Base-by-base conservation (phyloP, 53 echinoderm and acorn worm genomes). In the Luidia sarsii region DNA sequence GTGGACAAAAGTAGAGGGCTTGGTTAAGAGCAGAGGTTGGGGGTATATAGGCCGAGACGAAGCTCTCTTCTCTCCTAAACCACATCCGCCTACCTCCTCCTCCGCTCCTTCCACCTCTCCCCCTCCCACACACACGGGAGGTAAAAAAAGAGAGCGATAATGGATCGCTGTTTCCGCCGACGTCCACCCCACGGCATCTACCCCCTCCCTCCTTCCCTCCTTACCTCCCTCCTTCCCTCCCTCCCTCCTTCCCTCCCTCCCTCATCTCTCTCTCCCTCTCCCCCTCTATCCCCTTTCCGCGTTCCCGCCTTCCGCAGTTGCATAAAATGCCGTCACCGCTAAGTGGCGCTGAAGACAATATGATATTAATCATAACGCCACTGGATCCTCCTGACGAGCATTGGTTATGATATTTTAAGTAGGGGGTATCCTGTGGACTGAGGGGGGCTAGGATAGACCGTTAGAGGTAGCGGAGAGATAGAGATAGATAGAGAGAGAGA, bases 381-480 rank as follows among this genome's bases (percentile, higher is more conserved):
- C 56, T 22, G n/a, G 60, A 77, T 77, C 6, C 61, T 32, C 46
- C 30, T 77, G 77, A 77, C 77, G 77, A 77, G 59, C 48, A 77
- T 77, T 60, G 61, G 37, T 61, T 77, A 77, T 77, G 77, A 77
- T 60, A 77, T 77, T 77, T 77, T 77, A 77, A 77, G 77, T 77
- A 60, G 13, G 56, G 50, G 65, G 65, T 33, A 39, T 32, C 21
- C 33, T 21, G 33, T 34, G 21, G 33, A 65, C 35, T 34, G 37
- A 33, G 65, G 21, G 33, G 35, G 65, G 33, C 19, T 34, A 36
- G 36, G 34, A 33, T 15, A 20, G 33, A 22, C 33, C 37, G 65
- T 33, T 65, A 16, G 21, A n/a, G n/a, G n/a, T n/a, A n/a, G n/a
- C n/a, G n/a, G 59, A 57, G 59, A 24, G n/a, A n/a, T n/a, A n/a